Conservation (phyloP, 2,888 invertebrate genomes). For the Steinernema hermaphroditum region DNA sequence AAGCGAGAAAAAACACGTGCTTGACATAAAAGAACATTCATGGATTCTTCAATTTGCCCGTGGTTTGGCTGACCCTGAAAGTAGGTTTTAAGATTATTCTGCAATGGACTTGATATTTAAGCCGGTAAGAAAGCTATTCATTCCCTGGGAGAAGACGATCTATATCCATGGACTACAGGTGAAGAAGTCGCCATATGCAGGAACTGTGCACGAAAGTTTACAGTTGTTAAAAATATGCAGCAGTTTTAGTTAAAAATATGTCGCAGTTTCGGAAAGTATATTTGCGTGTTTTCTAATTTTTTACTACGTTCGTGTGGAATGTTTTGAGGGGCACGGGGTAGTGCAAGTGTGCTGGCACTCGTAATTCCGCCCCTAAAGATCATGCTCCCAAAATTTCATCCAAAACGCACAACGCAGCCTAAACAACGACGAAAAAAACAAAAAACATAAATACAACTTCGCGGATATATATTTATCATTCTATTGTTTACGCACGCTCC, state of each 20-base stretch:
- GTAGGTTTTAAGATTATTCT: conserved; percentile 21
- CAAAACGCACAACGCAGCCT: no score
- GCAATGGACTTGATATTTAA: conserved; percentile 26
- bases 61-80: conserved; percentile 31
- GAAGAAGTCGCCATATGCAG: conserved; percentile 30
- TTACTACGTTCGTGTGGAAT: no score
- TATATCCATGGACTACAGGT: conserved; percentile 34
- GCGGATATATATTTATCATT: no score
- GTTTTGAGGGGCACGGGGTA: no score
- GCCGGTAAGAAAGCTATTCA: conserved; percentile 34
- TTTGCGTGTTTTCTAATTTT: no score
- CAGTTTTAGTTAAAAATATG: conserved; percentile 6
- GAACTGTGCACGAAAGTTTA: background rate
- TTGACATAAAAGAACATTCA: background rate
- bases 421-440: no score
- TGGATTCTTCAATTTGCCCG: conserved; percentile 35
- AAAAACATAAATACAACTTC: no score
- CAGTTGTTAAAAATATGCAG: conserved; percentile 23
- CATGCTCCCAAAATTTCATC: no score
- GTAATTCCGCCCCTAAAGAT: no score
- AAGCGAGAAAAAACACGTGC: conserved; percentile 29
- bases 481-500: no score
- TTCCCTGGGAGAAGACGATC: conserved; percentile 1
- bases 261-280: no score
- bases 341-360: no score